Conservation (phyloP, 2,888 invertebrate species). For the Thumatha senex region DNA sequence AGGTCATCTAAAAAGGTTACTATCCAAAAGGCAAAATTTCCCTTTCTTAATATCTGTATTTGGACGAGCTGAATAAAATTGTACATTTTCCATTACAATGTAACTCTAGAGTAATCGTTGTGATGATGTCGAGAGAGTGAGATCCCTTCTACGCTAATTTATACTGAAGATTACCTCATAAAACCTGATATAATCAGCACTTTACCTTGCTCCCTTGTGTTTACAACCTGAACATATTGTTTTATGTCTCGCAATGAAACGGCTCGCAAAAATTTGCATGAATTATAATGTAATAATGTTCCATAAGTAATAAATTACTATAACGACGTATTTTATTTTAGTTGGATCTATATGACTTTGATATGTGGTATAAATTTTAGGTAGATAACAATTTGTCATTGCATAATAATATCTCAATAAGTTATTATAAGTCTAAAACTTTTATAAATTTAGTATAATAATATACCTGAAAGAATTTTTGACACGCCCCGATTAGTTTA, state of each 20-base stretch:
- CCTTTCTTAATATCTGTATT: neutral
- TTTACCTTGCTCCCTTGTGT: slow-evolving; percentile 1
- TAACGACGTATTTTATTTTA: no score
- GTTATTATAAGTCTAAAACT: no score
- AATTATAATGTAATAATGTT: slow-evolving; percentile 2
- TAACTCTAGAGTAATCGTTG: neutral
- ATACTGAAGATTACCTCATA: slow-evolving; percentile 3
- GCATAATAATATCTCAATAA: no score
- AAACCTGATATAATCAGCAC: slow-evolving; percentile 7
- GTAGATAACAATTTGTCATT: no score
- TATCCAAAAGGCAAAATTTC: no score
- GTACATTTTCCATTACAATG: neutral
- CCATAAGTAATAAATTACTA: no score
- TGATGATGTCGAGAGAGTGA: neutral
- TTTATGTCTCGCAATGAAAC: slow-evolving; percentile 2
- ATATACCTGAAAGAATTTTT: no score
- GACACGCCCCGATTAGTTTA: no score
- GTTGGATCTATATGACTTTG: no score
- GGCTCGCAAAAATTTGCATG: slow-evolving; percentile 2
- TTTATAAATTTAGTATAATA: no score
- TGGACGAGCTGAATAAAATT: neutral
- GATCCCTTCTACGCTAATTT: neutral
- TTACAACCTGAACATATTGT: slow-evolving; percentile 1
- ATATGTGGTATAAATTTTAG: no score
- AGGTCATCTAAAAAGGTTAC: no score